These are phyloP conservation scores for Ophion slaviceki DNA, from an alignment of 2,888 invertebrate species.

Conservation along the genomic window DNA sequence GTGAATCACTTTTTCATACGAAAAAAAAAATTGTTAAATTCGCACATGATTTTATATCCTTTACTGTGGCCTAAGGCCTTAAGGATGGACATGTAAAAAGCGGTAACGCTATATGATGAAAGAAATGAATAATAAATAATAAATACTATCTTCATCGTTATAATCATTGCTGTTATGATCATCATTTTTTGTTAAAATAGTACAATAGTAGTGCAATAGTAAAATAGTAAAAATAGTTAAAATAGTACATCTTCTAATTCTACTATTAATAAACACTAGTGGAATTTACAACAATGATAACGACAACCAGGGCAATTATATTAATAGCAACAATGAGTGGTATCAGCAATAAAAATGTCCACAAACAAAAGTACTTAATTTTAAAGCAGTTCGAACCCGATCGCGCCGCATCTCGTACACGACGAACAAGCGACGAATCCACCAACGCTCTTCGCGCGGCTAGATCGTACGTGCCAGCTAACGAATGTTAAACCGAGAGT, in stretches of 20 bases:
- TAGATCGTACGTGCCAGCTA: constrained; percentile 32
- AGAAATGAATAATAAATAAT: too few relatives aligned
- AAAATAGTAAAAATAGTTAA: too few relatives aligned
- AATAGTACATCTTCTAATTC: neutral
- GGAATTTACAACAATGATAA: neutral
- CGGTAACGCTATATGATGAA: too few relatives aligned
- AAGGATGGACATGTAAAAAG: too few relatives aligned
- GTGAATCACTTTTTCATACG: too few relatives aligned
- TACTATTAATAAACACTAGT: neutral
- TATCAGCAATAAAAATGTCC: neutral
- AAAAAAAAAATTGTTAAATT: too few relatives aligned
- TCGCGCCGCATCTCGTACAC: constrained; percentile 23
- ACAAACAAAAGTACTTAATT: constrained; percentile 55
- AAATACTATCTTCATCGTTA: too few relatives aligned
- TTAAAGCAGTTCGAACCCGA: constrained; percentile 73
- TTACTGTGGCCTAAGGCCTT: too few relatives aligned
- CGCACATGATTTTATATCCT: too few relatives aligned
- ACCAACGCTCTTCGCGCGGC: constrained; percentile 17
- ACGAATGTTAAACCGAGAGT: constrained; percentile 59
- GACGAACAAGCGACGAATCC: constrained; percentile 25
- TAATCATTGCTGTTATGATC: too few relatives aligned
- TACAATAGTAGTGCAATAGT: too few relatives aligned
- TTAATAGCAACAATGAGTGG: neutral
- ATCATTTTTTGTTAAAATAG: too few relatives aligned
- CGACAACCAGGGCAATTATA: neutral